Evolutionary conservation across 2,888 invertebrate genomes (phyloP), one percentile per base, ranked within the genome.

Genomic region (Enchytraeus crypticus): DNA sequence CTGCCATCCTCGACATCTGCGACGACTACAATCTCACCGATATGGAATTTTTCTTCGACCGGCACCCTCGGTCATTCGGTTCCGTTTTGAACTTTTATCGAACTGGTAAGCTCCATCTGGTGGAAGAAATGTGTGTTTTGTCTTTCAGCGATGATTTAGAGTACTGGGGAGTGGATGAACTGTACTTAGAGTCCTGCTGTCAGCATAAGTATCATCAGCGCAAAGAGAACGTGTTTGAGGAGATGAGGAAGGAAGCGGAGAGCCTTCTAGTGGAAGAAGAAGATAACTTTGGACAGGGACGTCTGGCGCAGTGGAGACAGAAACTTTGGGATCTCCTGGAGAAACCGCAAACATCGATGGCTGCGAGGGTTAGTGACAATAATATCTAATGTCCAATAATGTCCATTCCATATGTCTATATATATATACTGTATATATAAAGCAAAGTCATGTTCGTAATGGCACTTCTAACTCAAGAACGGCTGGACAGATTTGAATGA

Each of bases 191-290:
- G 82, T 92, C 92, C 60, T 97, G 96, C 81, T 97, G 96, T 80
- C 96, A 97, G 82, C 95, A 96, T 82, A 93, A 93, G 80, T 96
- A 95, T 81, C 93, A 96, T 81, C 96, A 97, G 82, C 84, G 93
- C 69, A 96, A 96, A 79, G 96, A 97, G 81, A 92, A 23, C 91
- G 56, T 96, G 84, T 95, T 92, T 82, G 95, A 97, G 81, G 96
- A 97, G 82, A 96, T 97, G 90, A 85, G 95, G 66, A 97, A 97
- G 79, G 96, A 97, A 80, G 93, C 93, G 18, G 96, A 97, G 80
- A 91, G 91, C 67, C 82, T 97, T 67, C 82, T 91, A 59, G 91
- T 93, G 79, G 93, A 95, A 77, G 93, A 93, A 77, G 57, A 30
- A 3, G 70, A 71, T 56, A 91, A 95, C 77, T 96, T 95, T 77